Base-by-base conservation (phyloP, 2,888 invertebrate genomes). In the Troides helena region DNA sequence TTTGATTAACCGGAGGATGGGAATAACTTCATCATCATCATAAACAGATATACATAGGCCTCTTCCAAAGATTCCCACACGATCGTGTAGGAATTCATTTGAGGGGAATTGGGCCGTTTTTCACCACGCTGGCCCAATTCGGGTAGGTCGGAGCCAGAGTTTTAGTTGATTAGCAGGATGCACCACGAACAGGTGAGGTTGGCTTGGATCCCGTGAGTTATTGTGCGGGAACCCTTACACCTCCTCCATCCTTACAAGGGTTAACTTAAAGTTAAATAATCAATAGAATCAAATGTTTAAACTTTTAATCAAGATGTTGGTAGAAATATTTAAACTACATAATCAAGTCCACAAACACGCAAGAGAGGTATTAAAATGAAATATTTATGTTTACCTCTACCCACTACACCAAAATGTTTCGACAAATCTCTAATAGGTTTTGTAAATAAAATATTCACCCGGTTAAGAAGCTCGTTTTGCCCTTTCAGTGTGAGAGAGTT, bases 371-470 rank as follows among this genome's bases (percentile, higher is more conserved):
- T 80, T 81, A 81, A 82, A 83, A 82, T 83, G 79, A 80, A 83
- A 84, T 85, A 76, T 79, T 79, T 78, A 77, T 79, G 82, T 89
- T 89, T 88, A 87, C 85, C 85, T 83, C 86, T 85, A 87, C 87
- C 88, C 87, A 86, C 83, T 84, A 82, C 71, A 83, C 84, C 81
- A 87, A 89, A 89, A 88, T 90, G 87, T 86, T 88, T 85, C 85
- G 85, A 90, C 91, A 92, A 92, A 90, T 88, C 86, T 90, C 89
- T 91, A 92, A 92, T 91, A 88, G 85, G 86, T 87, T 90, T 88
- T 87, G 89, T 90, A 91, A 90, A 90, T 89, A 91, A 86, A 85
- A 85, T 88, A 88, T 89, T 88, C 89, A 88, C 88, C 88, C 84
- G 90, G 87, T 89, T 89, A 92, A 92, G 92, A 86, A 92, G 92